A percentile compares a stretch with the other conserved stretches of the same genome.
Evolutionary conservation across 2,888 invertebrate species (phyloP).

Genomic region (Augiades crinisus): DNA sequence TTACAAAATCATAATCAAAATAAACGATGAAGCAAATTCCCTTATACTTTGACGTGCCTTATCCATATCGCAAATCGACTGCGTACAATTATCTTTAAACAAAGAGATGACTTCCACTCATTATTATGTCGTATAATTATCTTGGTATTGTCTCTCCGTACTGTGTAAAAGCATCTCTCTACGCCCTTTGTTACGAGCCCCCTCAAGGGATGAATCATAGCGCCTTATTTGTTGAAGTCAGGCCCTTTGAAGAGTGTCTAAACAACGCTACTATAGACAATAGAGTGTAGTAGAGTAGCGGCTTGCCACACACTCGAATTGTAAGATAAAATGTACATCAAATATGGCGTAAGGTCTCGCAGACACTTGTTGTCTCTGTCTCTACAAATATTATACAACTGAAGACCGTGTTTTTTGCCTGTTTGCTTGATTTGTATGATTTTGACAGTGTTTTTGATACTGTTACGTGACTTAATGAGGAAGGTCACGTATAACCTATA

Average conservation of each 20-base stretch:
- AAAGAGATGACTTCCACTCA: constrained; percentile 12
- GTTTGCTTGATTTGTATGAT: too few species aligned
- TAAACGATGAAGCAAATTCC: neutral
- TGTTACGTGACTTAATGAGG: too few species aligned
- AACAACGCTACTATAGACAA: constrained; percentile 15
- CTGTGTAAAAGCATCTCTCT: constrained; percentile 18
- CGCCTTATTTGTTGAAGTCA: constrained; percentile 24
- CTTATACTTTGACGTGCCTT: neutral
- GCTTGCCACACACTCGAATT: neutral
- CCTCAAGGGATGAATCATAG: constrained; percentile 20
- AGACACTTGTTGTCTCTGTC: too few species aligned
- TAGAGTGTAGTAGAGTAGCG: too few species aligned
- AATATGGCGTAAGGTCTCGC: too few species aligned
- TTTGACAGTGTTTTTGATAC: too few species aligned
- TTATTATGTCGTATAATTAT: constrained; percentile 23
- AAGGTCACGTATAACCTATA: too few species aligned
- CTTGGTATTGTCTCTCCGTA: constrained; percentile 13
- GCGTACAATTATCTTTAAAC: constrained; percentile 8
- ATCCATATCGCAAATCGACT: neutral
- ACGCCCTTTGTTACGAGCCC: constrained; percentile 18
- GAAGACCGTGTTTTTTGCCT: too few species aligned
- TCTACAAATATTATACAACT: too few species aligned
- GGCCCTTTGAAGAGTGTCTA: constrained; percentile 16
- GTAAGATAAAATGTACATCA: too few species aligned
- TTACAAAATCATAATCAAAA: too few species aligned